These are phyloP conservation scores for Mystacides longicornis DNA, from an alignment of 2,888 invertebrate genomes.

Conservation along the genomic window DNA sequence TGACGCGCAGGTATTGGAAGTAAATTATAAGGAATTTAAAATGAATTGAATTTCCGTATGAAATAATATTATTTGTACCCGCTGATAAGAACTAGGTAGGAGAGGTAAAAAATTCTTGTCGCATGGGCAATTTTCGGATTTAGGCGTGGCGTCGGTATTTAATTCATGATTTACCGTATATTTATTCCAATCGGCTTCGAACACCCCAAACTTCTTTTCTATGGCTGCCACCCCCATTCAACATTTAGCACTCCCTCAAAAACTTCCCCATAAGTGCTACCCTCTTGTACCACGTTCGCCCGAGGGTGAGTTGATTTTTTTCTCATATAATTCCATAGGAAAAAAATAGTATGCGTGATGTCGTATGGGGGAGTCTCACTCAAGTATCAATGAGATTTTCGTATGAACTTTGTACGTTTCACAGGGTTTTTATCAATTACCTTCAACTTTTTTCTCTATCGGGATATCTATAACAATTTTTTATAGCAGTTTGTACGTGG, in stretches of 20 bases:
- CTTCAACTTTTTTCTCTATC: too few species aligned
- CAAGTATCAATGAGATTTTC: constrained; percentile 24
- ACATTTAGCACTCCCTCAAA: constrained; percentile 22
- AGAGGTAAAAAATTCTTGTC: background rate
- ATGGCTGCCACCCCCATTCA: constrained; percentile 13
- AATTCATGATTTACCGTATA: constrained; percentile 25
- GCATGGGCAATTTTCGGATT: constrained; percentile 14
- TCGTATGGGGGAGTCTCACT: constrained; percentile 15
- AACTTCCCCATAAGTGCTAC: constrained; percentile 16
- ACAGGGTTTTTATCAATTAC: background rate
- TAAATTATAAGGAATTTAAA: too few species aligned
- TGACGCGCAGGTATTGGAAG: too few species aligned
- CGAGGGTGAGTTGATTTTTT: constrained; percentile 21
- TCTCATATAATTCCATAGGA: constrained; percentile 21
- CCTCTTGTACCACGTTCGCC: constrained; percentile 2
- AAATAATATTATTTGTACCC: background rate
- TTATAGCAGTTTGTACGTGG: too few species aligned
- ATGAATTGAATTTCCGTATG: too few species aligned
- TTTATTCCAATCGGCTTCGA: constrained; percentile 25
- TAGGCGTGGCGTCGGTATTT: constrained; percentile 21
- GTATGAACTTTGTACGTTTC: background rate
- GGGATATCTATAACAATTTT: too few species aligned
- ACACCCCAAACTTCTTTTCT: constrained; percentile 5
- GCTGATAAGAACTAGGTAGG: too few species aligned
- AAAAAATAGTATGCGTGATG: constrained; percentile 19